Evolutionary conservation across 2,888 invertebrate genomes (phyloP).

Genomic region (Imbricaverruca yamaguchii): DNA sequence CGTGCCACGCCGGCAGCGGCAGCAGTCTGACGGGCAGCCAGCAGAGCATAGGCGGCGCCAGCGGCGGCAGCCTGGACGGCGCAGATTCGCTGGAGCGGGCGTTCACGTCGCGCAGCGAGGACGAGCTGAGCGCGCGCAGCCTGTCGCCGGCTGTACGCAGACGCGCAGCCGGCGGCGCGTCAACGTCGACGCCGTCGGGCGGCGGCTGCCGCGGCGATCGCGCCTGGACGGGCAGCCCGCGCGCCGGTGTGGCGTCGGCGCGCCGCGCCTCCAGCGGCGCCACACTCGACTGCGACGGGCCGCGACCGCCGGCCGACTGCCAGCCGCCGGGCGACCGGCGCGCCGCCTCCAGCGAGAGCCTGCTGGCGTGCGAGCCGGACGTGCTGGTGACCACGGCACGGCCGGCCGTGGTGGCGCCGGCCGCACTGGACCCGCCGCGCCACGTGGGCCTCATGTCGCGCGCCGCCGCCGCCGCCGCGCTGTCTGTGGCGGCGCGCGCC

Average conservation of each 20-base stretch:
- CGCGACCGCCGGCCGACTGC: neutral
- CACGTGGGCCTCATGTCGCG: neutral
- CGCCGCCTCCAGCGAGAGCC: too few species aligned
- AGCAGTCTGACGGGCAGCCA: neutral
- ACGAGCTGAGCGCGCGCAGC: constrained; percentile 17
- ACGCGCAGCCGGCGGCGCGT: neutral
- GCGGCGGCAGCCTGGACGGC: neutral
- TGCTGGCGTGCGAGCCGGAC: neutral
- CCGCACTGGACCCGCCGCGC: neutral
- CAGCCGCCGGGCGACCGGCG: neutral
- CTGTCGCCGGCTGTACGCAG: neutral
- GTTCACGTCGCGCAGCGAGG: neutral
- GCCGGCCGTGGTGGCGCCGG: neutral
- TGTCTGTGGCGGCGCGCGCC: too few species aligned
- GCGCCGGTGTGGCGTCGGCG: neutral
- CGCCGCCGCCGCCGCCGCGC: neutral
- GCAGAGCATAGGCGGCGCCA: neutral
- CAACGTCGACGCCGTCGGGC: neutral
- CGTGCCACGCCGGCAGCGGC: neutral
- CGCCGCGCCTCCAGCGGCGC: neutral
- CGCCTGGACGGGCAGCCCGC: neutral
- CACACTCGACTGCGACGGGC: neutral
- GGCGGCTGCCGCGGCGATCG: neutral
- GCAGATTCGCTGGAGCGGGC: too few species aligned
- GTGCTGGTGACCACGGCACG: neutral